A percentile compares a stretch with the other conserved stretches of the same genome.
These are phyloP conservation scores for Nasua narica DNA, from an alignment of 2,797 vertebrate species.

Conservation along the genomic window DNA sequence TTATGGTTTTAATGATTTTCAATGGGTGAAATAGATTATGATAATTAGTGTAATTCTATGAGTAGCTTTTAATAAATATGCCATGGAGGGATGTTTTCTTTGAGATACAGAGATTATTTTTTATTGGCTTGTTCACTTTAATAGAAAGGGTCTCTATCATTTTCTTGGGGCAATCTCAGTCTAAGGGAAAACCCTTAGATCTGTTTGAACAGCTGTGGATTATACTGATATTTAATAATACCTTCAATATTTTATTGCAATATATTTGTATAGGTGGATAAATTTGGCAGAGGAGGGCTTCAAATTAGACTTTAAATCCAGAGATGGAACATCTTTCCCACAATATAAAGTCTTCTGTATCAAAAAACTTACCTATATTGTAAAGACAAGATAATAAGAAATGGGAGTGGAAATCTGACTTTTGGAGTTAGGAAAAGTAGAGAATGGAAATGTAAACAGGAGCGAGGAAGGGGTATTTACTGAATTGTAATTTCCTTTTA, in stretches of 20 bases:
- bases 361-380: neutral
- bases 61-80: conserved; percentile 26
- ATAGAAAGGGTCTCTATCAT: neutral
- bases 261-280: conserved; percentile 13
- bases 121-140: conserved; percentile 28
- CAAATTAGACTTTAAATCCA: conserved; percentile 55
- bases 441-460: conserved; percentile 45
- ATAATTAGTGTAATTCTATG: neutral
- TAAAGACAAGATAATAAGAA: conserved; percentile 37
- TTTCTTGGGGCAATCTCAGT: neutral
- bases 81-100: neutral
- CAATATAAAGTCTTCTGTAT: conserved; percentile 32
- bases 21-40: neutral
- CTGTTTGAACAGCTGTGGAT: conserved; percentile 43
- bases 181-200: neutral
- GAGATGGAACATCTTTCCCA: neutral
- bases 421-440: conserved; percentile 29
- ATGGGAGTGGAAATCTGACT: conserved; percentile 9
- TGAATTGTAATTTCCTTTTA: conserved; percentile 64
- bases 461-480: conserved; percentile 38
- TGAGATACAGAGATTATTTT: neutral
- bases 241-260: conserved; percentile 13
- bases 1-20: conserved; percentile 25
- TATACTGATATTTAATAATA: conserved; percentile 33
- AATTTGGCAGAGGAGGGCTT: conserved; percentile 15